phyloP scores from a whole-genome alignment of 1,140 invertebrate species.

The Saccostrea glomerata region DNA sequence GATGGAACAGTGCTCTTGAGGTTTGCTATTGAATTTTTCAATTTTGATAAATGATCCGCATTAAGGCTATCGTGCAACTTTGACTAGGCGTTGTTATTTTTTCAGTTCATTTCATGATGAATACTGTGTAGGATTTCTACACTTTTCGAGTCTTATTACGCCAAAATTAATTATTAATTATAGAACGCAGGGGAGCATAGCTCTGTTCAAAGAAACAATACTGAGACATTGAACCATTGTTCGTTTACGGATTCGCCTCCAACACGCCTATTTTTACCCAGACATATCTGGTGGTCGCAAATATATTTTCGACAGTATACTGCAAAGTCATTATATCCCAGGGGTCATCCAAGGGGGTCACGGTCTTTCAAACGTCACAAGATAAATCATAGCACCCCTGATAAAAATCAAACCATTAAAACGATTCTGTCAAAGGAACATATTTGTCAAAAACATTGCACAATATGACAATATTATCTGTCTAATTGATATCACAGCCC shows the following conservation, averaged over 20 bases:
- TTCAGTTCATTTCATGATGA: constrained; percentile 19
- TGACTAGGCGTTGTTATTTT: constrained; percentile 24
- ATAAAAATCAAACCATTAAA: constrained; percentile 55
- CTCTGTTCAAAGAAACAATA: not conserved
- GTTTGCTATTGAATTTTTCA: constrained; percentile 9
- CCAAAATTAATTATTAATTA: constrained; percentile 14
- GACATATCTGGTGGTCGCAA: not conserved
- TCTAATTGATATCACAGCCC: constrained; percentile 42
- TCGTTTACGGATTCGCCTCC: not conserved
- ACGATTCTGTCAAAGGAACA: constrained; percentile 44
- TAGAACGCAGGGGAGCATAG: not conserved
- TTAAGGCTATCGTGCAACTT: constrained; percentile 14
- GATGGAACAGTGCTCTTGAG: not conserved
- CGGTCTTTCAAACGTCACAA: constrained; percentile 43
- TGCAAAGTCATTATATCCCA: constrained; percentile 24
- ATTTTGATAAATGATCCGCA: constrained; percentile 13
- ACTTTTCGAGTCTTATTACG: constrained; percentile 7
- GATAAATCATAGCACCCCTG: constrained; percentile 47
- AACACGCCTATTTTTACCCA: constrained; percentile 22
- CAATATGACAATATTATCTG: constrained; percentile 45
- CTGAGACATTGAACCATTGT: not conserved
- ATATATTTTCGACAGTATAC: not conserved
- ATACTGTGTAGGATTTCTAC: not conserved
- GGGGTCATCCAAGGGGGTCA: constrained; percentile 15
- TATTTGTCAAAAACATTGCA: constrained; percentile 46